A percentile compares a stretch with the other conserved stretches of the same genome.
phyloP scores from a whole-genome alignment of 2,797 vertebrate genomes.

The Menidia menidia region DNA sequence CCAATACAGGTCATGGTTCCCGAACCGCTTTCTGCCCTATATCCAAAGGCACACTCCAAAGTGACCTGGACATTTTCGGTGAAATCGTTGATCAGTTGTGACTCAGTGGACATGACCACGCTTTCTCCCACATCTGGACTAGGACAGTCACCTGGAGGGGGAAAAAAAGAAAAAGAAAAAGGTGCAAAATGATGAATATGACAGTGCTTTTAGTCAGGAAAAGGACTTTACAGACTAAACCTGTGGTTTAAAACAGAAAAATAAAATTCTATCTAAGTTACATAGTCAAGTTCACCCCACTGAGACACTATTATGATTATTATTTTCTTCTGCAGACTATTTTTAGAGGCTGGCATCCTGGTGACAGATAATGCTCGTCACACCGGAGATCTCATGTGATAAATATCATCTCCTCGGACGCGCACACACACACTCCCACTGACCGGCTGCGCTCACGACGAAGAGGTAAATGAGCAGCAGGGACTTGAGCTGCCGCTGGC shows the following conservation, averaged over 20 bases:
- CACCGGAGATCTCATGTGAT: slow-evolving; percentile 12
- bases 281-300: no score
- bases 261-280: no score
- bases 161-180: background rate
- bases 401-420: slow-evolving; percentile 35
- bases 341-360: background rate
- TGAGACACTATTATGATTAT: no score
- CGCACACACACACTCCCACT: slow-evolving; percentile 21
- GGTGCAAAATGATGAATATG: background rate
- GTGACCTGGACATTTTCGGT: background rate
- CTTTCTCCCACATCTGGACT: background rate
- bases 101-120: slow-evolving; percentile 11
- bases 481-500: background rate
- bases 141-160: slow-evolving; percentile 57
- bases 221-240: no score
- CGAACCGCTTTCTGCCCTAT: slow-evolving; percentile 15
- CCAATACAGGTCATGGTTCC: slow-evolving; percentile 32
- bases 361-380: background rate
- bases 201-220: background rate
- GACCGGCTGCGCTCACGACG: slow-evolving; percentile 52
- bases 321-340: background rate
- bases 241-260: no score
- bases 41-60: slow-evolving; percentile 66
- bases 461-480: slow-evolving; percentile 41
- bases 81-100: slow-evolving; percentile 60